Evolutionary conservation across 2,113 vertebrate genomes (phyloP), one percentile per base, ranked within the genome.

Genomic region (Eublepharis macularius): DNA sequence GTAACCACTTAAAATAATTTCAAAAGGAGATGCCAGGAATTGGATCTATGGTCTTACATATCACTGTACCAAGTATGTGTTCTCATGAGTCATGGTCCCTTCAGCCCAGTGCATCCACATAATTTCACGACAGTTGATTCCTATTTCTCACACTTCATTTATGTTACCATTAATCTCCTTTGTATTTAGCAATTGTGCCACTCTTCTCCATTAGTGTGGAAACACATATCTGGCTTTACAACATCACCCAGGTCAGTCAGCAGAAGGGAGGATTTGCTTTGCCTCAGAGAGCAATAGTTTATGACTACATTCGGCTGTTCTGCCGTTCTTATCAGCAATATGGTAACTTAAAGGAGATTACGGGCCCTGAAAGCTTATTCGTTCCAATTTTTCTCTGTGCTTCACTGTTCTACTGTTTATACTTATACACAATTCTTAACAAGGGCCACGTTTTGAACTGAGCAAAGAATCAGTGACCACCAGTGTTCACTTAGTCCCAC

Each of bases 101-200:
- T 78, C 24, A 21, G 10, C 13, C 21, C 26, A 26, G 34, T 39
- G 34, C 57, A 3, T n/a, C 57, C 57, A 3, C 65, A 65, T 49
- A 80, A 84, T 72, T 75, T 85, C 90, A 92, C 7, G 88, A 57
- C 73, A 87, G 34, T 66, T 81, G 32, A 70, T 54, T 72, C 82
- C 83, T 73, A 68, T 74, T 34, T 36, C 21, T 76, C 79, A 66
- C 14, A 11, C 4, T 8, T 24, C 2, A 54, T n/a, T 68, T 26
- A 1, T 47, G 47, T 69, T 51, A 43, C 65, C 12, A 9, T 51
- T 45, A 68, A 34, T 39, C 49, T 43, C 63, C 0, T 0, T 2
- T 6, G 16, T 80, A 32, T 85, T 79, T 68, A 81, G 70, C 43
- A 39, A 76, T 14, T 84, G 72, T 34, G 34, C 51, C 16, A 60